A percentile compares a stretch with the other conserved stretches of the same genome.
Evolutionary conservation across 2,888 invertebrate genomes (phyloP).

Genomic region (Amblyteles armatorius): DNA sequence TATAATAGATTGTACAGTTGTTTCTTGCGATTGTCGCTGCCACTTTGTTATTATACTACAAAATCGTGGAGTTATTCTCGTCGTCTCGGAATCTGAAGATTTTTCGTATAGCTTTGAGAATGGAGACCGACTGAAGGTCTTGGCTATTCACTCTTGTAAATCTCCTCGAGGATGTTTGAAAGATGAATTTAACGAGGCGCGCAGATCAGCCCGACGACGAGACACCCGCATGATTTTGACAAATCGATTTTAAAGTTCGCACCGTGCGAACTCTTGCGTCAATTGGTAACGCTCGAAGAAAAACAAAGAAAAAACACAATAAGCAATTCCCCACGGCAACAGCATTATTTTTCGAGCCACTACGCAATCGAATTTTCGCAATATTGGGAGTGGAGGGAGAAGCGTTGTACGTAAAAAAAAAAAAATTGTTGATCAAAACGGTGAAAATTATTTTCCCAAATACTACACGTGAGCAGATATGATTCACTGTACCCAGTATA

Average conservation of each 20-base stretch:
- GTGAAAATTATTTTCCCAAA: constrained; percentile 22
- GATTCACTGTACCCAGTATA: constrained; percentile 24
- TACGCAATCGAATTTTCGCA: constrained; percentile 26
- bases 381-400: background rate
- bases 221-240: constrained; percentile 47
- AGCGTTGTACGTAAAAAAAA: constrained; percentile 12
- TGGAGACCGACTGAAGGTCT: background rate
- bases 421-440: background rate
- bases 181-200: background rate
- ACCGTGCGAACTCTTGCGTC: background rate
- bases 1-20: constrained; percentile 44
- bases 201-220: background rate
- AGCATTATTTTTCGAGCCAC: constrained; percentile 21
- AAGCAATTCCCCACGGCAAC: background rate
- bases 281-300: constrained; percentile 32
- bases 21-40: constrained; percentile 39
- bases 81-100: constrained; percentile 25
- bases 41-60: constrained; percentile 33
- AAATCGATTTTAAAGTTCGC: constrained; percentile 50
- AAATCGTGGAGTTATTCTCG: constrained; percentile 4
- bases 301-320: background rate
- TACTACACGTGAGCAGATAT: constrained; percentile 5
- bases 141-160: constrained; percentile 5
- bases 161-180: background rate
- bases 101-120: constrained; percentile 12